Conservation (phyloP, 2,888 invertebrate genomes). For the Meloe dianella region DNA sequence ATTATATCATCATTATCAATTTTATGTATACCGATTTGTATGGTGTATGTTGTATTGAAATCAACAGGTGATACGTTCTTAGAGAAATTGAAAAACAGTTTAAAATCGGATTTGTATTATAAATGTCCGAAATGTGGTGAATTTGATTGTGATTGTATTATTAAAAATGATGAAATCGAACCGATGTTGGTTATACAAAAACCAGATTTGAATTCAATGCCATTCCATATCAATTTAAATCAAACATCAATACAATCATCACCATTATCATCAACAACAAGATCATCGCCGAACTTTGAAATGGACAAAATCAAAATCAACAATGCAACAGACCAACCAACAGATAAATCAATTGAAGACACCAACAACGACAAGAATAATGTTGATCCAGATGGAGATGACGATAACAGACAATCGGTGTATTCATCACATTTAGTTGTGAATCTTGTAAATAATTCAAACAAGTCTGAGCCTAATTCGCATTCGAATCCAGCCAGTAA, state of each 20-base stretch:
- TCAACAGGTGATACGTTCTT: constrained; percentile 74
- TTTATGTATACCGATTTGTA: constrained; percentile 84
- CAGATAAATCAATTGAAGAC: not conserved
- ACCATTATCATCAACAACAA: constrained; percentile 19
- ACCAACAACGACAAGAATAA: constrained; percentile 6
- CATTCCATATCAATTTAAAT: constrained; percentile 26
- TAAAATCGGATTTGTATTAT: constrained; percentile 78
- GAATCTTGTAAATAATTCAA: constrained; percentile 13
- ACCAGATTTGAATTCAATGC: constrained; percentile 26
- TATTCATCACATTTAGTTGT: constrained; percentile 16
- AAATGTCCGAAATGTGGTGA: constrained; percentile 74
- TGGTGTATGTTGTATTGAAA: constrained; percentile 72
- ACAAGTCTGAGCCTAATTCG: not conserved
- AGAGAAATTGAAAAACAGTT: constrained; percentile 79
- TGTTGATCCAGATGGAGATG: not conserved
- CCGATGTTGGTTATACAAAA: constrained; percentile 49
- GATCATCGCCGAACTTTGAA: constrained; percentile 22
- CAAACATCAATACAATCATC: not conserved
- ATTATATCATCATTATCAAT: constrained; percentile 81
- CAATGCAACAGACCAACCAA: not conserved
- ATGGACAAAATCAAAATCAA: constrained; percentile 7
- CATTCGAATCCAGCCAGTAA: not conserved
- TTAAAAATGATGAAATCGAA: constrained; percentile 52
- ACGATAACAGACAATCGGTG: constrained; percentile 6
- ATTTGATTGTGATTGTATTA: constrained; percentile 74